A percentile compares a stretch with the other conserved stretches of the same genome.
These are phyloP conservation scores for Stegostoma tigrinum DNA, from an alignment of 2,113 vertebrate species.

Conservation along the genomic window DNA sequence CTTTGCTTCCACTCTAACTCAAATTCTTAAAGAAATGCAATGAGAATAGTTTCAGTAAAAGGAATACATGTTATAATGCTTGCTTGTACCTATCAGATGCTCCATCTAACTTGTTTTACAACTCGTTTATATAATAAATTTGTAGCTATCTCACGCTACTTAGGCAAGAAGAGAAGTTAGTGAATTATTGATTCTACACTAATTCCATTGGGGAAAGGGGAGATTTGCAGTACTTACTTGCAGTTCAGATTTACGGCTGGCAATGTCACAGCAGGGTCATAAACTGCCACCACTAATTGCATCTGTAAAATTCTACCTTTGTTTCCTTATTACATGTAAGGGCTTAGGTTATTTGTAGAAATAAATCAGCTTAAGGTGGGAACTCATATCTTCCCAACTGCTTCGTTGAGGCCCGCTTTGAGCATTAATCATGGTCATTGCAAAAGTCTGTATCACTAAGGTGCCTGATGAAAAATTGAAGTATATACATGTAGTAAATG, in stretches of 20 bases:
- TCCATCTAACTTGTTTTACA: not conserved
- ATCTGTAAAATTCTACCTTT: not conserved
- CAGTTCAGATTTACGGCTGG: not conserved
- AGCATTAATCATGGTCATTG: not conserved
- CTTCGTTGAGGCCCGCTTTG: not conserved
- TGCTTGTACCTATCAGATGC: not conserved
- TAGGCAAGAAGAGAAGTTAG: not conserved
- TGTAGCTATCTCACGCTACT: not conserved
- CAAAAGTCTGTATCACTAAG: not conserved
- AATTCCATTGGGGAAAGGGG: not conserved
- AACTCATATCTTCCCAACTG: not conserved
- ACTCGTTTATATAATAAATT: not conserved
- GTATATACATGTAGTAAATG: not conserved
- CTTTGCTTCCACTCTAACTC: not conserved
- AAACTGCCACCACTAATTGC: not conserved
- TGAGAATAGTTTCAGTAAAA: not conserved
- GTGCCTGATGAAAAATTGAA: conserved; percentile 5
- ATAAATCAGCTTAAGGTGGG: not conserved
- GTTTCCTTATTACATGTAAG: not conserved
- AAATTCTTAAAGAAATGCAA: not conserved
- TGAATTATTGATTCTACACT: conserved; percentile 9
- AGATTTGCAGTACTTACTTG: not conserved
- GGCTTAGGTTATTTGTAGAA: not conserved
- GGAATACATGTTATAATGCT: not conserved
- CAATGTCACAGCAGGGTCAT: not conserved